Percentiles rank a stretch among this genome's conserved stretches.
Evolutionary conservation across 2,797 vertebrate genomes (phyloP).

Genomic region (Buphagus erythrorhynchus): DNA sequence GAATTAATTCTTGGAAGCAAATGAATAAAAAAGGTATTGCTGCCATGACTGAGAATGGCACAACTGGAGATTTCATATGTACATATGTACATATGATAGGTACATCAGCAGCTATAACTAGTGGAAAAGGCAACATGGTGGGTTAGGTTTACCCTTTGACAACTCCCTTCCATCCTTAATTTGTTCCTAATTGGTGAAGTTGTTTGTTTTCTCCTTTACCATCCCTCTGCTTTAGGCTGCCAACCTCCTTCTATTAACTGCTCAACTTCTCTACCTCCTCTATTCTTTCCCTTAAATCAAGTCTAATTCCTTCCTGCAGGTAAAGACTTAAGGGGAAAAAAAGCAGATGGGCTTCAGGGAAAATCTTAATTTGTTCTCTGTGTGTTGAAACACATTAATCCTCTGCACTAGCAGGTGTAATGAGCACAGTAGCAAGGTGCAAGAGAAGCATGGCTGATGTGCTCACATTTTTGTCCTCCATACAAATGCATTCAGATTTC

Average conservation of each 20-base stretch:
- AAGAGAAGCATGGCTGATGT: not conserved
- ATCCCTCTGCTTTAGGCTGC: not conserved
- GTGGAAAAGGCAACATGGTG: not conserved
- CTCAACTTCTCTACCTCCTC: not conserved
- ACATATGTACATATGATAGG: not conserved
- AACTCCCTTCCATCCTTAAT: not conserved
- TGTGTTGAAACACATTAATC: not conserved
- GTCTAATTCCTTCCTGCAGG: not conserved
- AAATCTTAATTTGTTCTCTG: not conserved
- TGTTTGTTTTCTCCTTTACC: not conserved
- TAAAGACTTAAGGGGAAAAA: not conserved
- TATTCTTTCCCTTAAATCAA: not conserved
- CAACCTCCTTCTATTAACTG: not conserved
- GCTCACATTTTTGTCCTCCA: not conserved
- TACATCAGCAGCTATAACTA: not conserved
- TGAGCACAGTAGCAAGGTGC: not conserved
- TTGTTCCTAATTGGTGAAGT: not conserved
- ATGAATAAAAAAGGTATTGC: not conserved
- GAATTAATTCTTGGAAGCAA: not conserved
- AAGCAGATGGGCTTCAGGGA: not conserved
- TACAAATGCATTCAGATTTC: not conserved
- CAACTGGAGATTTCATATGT: not conserved
- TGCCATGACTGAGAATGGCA: not conserved
- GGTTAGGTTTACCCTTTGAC: not conserved
- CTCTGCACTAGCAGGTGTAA: not conserved